Evolutionary conservation across 37 sponge, comb jelly and placozoan genomes (phyloP).

Genomic region (Bolinopsis microptera): DNA sequence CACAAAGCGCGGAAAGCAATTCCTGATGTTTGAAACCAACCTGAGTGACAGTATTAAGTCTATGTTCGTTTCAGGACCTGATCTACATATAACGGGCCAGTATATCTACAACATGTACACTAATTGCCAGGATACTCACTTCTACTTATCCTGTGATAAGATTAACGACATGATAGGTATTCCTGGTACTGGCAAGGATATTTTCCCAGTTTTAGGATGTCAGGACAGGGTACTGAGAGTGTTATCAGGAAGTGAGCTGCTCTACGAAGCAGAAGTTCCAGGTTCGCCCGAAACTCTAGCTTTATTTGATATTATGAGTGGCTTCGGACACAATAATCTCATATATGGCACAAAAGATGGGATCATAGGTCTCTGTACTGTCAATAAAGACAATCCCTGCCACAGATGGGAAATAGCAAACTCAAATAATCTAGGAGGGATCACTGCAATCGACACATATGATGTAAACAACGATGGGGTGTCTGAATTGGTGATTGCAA

Average conservation of each 20-base stretch:
- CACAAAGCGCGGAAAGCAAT: conserved; percentile 91
- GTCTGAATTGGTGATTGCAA: conserved; percentile 82
- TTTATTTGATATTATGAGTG: conserved; percentile 72
- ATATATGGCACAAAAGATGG: conserved; percentile 96
- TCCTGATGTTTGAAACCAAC: conserved; percentile 88
- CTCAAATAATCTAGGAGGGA: conserved; percentile 66
- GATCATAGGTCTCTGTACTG: conserved; percentile 75
- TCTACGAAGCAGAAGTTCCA: conserved; percentile 97
- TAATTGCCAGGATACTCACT: conserved; percentile 92
- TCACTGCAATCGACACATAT: conserved; percentile 70
- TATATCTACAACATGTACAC: conserved; percentile 94
- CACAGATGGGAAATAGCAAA: conserved; percentile 68
- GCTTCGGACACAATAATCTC: conserved; percentile 70
- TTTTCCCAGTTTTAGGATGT: conserved; percentile 89
- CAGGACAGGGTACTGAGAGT: conserved; percentile 91
- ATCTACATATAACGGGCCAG: conserved; percentile 82
- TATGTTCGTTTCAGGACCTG: conserved; percentile 81
- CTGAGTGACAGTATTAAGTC: conserved; percentile 82
- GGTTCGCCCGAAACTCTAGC: conserved; percentile 87
- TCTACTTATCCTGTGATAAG: conserved; percentile 87
- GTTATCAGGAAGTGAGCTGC: conserved; percentile 71
- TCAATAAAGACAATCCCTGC: conserved; percentile 59
- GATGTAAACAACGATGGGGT: conserved; percentile 88
- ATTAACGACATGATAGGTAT: conserved; percentile 88
- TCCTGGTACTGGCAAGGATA: conserved; percentile 58